A percentile compares a stretch with the other conserved stretches of the same genome.
phyloP scores from a whole-genome alignment of 2,888 invertebrate species.

The Onthophagus sagittarius region DNA sequence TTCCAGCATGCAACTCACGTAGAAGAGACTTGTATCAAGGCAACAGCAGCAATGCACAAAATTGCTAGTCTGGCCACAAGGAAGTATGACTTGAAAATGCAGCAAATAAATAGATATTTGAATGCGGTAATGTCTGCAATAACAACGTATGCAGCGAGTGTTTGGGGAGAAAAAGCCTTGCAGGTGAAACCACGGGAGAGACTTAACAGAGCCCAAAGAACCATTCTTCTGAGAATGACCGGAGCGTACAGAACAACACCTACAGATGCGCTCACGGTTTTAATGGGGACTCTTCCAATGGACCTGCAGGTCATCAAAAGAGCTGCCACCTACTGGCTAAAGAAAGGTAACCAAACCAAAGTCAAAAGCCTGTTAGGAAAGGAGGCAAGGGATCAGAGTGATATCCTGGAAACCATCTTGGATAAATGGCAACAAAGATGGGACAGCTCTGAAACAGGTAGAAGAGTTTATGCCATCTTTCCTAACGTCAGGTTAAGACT shows the following conservation, averaged over 20 bases:
- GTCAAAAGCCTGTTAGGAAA: background rate
- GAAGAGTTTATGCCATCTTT: no score
- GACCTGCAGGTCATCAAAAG: background rate
- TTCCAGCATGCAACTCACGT: no score
- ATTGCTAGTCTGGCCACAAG: background rate
- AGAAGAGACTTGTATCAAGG: no score
- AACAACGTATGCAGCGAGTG: conserved; percentile 13
- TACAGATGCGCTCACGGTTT: conserved; percentile 12
- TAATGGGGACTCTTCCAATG: background rate
- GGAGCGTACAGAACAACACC: conserved; percentile 16
- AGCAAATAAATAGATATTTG: no score
- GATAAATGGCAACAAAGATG: no score
- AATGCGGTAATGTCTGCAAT: no score
- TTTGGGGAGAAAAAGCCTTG: background rate
- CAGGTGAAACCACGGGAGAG: background rate
- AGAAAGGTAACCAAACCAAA: background rate
- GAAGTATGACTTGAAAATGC: no score
- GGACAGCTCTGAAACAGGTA: no score
- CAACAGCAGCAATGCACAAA: no score
- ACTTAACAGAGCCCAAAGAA: background rate
- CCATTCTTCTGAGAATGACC: conserved; percentile 2
- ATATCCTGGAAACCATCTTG: no score
- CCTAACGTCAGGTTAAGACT: no score
- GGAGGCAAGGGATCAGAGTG: no score
- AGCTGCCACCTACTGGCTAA: conserved; percentile 4